Evolutionary conservation across 1,140 invertebrate species (phyloP).

Genomic region (Helicoverpa zea): DNA sequence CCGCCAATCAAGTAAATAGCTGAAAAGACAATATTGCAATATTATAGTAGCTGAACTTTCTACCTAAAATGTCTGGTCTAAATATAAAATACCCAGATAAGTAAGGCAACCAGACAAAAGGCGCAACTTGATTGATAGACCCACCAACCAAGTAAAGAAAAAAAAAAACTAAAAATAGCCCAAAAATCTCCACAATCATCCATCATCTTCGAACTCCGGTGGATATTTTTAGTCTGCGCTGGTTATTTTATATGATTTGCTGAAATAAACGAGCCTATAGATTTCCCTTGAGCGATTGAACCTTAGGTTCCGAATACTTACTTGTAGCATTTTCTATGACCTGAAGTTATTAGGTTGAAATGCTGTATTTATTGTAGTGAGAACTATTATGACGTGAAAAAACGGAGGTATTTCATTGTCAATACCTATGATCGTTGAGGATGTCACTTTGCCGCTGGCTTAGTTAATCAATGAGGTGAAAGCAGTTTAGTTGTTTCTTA

Average conservation of each 20-base stretch:
- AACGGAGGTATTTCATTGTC: too few species aligned
- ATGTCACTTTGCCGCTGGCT: too few species aligned
- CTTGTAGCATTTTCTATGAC: slow-evolving; percentile 36
- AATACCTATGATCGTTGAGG: too few species aligned
- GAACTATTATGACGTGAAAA: neutral
- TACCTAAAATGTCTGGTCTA: too few species aligned
- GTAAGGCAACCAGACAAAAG: too few species aligned
- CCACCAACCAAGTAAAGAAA: neutral
- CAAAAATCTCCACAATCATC: neutral
- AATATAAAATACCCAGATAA: too few species aligned
- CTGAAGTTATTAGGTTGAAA: slow-evolving; percentile 14
- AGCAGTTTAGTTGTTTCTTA: too few species aligned
- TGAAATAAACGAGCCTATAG: slow-evolving; percentile 22
- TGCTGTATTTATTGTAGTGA: neutral
- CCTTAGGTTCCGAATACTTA: slow-evolving; percentile 23
- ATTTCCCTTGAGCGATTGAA: slow-evolving; percentile 17
- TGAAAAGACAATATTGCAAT: too few species aligned
- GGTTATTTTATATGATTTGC: slow-evolving; percentile 42
- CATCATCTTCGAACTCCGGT: neutral
- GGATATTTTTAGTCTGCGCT: slow-evolving; percentile 1
- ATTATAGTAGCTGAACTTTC: too few species aligned
- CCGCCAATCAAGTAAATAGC: too few species aligned
- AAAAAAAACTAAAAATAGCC: neutral
- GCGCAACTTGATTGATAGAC: too few species aligned
- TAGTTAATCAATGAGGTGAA: too few species aligned